Evolutionary conservation across 2,888 invertebrate genomes (phyloP).

Genomic region (Oxycera nigricornis): DNA sequence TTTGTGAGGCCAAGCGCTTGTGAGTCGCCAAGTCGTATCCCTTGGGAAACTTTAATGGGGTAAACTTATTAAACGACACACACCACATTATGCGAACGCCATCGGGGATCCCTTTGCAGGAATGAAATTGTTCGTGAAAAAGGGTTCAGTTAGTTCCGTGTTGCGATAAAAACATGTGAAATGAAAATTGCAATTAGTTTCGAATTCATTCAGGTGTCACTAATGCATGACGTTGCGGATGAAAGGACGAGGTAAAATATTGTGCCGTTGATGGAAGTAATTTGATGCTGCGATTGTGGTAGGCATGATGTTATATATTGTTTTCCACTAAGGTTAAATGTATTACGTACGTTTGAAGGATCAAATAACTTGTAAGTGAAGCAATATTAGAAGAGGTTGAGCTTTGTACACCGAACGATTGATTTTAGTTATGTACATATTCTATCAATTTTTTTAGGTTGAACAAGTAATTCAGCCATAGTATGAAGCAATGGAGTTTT

Average conservation of each 20-base stretch:
- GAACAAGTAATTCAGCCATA: no score
- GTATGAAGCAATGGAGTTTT: no score
- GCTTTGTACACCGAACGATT: no score
- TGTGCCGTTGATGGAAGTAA: no score
- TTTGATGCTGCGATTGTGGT: no score
- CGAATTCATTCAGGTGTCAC: slow-evolving; percentile 11
- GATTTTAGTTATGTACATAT: no score
- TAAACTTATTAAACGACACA: background rate
- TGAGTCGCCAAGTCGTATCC: background rate
- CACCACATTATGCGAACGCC: background rate
- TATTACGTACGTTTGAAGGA: no score
- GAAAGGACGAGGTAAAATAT: background rate
- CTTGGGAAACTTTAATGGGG: background rate
- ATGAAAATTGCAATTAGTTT: slow-evolving; percentile 15
- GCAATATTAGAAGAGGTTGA: no score
- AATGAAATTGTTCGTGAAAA: background rate
- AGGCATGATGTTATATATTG: no score
- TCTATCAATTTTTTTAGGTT: no score
- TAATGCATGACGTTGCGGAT: background rate
- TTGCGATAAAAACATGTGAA: background rate
- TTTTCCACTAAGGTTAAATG: no score
- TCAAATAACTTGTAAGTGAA: no score
- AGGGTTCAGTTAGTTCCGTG: background rate
- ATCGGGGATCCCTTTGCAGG: background rate
- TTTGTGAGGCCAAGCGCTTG: background rate